Base-by-base conservation (phyloP, 1,140 invertebrate genomes). In the Popillia japonica region DNA sequence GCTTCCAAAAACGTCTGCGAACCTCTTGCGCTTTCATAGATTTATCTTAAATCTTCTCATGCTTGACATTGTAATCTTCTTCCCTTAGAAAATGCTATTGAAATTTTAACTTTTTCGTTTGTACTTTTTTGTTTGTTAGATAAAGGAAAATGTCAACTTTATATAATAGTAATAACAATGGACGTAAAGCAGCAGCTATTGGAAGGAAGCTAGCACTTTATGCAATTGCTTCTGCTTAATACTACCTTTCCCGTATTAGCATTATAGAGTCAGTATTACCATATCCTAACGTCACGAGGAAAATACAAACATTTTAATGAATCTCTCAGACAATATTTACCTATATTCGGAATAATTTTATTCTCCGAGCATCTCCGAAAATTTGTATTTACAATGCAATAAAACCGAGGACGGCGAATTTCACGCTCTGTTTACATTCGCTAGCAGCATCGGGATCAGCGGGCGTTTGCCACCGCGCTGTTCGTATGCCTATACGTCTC, bases 301-400 rank as follows among this genome's bases (percentile, higher is more conserved):
- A 55, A 55, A 55, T 17, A 17, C 14, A 17, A 55, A 14, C 48
- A 17, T 55, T 55, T 34, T 55, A 55, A 55, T 55, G 48, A 55
- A 55, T 17, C 17, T 55, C 17, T 55, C 48, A 55, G 48, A 17
- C 48, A 17, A 55, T 55, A 55, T 55, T 55, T 55, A 55, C 48
- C 27, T 34, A 55, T 55, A 55, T 55, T 55, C 48, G 14, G 48
- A 14, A 55, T 55, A 55, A 55, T 55, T 55, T 55, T 55, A 55
- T 55, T 55, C 48, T 17, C 11, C 48, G 7, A 55, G 48, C 14
- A 55, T 55, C 48, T 55, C 48, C 48, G 48, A 55, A 55, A 55
- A 55, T 55, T 55, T 55, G 48, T 55, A 55, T 55, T 55, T 55
- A 17, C 48, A 55, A 17, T 55, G 48, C 48, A 55, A 55, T 55